Evolutionary conservation across 1,140 invertebrate species (phyloP).

Genomic region (Lepidurus couesii): DNA sequence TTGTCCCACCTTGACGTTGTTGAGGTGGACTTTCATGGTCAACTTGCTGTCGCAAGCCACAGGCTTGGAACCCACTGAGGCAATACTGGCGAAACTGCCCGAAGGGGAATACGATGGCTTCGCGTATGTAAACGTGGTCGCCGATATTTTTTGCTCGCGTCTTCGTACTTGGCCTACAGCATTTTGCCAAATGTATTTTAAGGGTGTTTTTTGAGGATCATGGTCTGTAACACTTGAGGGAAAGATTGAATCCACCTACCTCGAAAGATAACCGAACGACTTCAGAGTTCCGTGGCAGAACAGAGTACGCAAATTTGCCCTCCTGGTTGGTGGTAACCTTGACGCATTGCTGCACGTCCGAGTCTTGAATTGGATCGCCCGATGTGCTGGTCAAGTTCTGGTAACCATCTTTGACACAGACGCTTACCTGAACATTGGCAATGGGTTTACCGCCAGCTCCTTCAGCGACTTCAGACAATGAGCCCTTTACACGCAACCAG

Average conservation of each 20-base stretch:
- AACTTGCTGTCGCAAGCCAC: conserved; percentile 9
- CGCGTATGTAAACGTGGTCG: neutral
- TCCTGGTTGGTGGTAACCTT: conserved; percentile 42
- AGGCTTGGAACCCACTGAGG: neutral
- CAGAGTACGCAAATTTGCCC: conserved; percentile 39
- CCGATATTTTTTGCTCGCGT: neutral
- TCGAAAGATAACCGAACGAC: conserved; percentile 33
- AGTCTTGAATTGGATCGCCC: conserved; percentile 29
- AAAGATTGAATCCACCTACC: conserved; percentile 20
- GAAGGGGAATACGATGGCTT: conserved; percentile 38
- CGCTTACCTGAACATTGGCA: neutral
- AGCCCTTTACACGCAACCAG: neutral
- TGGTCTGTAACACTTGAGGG: neutral
- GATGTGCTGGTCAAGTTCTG: neutral
- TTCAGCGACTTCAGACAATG: neutral
- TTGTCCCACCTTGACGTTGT: conserved; percentile 22
- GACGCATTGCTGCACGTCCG: conserved; percentile 29
- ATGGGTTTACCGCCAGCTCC: neutral
- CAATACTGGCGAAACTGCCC: conserved; percentile 29
- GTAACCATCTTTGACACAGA: neutral
- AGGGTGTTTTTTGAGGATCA: neutral
- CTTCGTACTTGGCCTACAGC: neutral
- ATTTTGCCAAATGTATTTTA: no score
- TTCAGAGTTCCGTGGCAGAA: conserved; percentile 36
- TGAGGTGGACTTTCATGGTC: conserved; percentile 29